Evolutionary conservation across 2,113 vertebrate species (phyloP).

Genomic region (Numida meleagris): DNA sequence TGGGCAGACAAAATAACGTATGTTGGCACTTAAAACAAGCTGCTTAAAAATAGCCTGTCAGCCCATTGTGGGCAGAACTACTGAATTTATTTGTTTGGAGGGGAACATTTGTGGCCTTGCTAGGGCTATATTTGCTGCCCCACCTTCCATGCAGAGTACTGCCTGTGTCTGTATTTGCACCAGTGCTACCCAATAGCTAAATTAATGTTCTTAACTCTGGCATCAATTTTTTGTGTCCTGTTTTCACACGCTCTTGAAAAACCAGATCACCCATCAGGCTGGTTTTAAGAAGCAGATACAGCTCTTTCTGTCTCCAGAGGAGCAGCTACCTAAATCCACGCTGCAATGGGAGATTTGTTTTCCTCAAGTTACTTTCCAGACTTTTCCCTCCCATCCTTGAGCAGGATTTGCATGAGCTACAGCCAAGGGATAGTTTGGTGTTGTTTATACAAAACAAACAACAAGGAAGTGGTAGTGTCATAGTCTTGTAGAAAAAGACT

Average conservation of each 20-base stretch:
- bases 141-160: neutral
- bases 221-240: neutral
- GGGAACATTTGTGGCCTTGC: neutral
- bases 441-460: neutral
- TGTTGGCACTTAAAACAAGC: constrained; percentile 30
- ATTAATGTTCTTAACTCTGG: neutral
- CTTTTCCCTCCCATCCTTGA: neutral
- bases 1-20: constrained; percentile 35
- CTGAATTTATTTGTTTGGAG: neutral
- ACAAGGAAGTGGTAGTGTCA: neutral
- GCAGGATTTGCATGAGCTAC: neutral
- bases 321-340: neutral
- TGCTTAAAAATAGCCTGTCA: constrained; percentile 8
- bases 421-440: neutral
- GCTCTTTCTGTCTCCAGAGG: neutral
- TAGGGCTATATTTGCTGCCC: neutral
- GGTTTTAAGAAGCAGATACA: neutral
- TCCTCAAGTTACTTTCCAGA: neutral
- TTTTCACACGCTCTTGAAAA: neutral
- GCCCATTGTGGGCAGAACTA: neutral
- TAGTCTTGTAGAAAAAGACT: neutral
- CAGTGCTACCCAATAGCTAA: neutral
- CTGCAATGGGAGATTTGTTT: neutral
- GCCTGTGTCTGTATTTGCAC: accelerated
- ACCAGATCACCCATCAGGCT: neutral